Evolutionary conservation across 2,797 vertebrate species (phyloP).

Genomic region (Knipowitschia caucasica): DNA sequence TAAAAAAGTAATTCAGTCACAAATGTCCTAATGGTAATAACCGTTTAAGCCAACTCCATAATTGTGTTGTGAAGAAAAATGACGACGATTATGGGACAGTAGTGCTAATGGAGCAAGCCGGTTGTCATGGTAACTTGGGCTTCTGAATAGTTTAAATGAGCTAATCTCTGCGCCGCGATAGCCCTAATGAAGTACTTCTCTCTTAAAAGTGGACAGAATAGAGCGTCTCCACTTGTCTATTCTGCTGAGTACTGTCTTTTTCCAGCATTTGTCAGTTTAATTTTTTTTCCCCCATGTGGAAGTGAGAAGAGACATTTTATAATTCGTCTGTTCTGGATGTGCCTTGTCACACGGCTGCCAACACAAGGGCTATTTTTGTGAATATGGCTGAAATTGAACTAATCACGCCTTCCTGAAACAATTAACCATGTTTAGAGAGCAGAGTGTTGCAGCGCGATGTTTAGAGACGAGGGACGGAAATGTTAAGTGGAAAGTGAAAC

Average conservation of each 20-base stretch:
- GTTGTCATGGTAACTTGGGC: slow-evolving; percentile 78
- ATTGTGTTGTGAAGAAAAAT: slow-evolving; percentile 13
- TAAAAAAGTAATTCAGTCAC: no score
- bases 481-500: slow-evolving; percentile 2
- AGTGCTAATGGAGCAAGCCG: slow-evolving; percentile 50
- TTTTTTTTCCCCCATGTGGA: slow-evolving; percentile 6
- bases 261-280: slow-evolving; percentile 5
- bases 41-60: slow-evolving; percentile 5
- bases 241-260: slow-evolving; percentile 4
- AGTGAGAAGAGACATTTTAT: not conserved
- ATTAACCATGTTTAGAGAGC: slow-evolving; percentile 1
- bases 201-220: slow-evolving; percentile 32
- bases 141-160: slow-evolving; percentile 65
- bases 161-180: slow-evolving; percentile 63
- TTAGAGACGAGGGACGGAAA: not conserved
- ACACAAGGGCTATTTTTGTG: slow-evolving; percentile 17
- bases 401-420: slow-evolving; percentile 11
- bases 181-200: slow-evolving; percentile 44
- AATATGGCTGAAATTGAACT: slow-evolving; percentile 7
- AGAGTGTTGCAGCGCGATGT: not conserved
- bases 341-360: slow-evolving; percentile 18
- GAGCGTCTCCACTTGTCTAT: slow-evolving; percentile 19
- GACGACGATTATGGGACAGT: slow-evolving; percentile 40
- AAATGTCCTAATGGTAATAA: slow-evolving; percentile 6
- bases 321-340: slow-evolving; percentile 12